Conservation (phyloP, 2,797 vertebrate species). For the Microctenopoma steveboyesi region DNA sequence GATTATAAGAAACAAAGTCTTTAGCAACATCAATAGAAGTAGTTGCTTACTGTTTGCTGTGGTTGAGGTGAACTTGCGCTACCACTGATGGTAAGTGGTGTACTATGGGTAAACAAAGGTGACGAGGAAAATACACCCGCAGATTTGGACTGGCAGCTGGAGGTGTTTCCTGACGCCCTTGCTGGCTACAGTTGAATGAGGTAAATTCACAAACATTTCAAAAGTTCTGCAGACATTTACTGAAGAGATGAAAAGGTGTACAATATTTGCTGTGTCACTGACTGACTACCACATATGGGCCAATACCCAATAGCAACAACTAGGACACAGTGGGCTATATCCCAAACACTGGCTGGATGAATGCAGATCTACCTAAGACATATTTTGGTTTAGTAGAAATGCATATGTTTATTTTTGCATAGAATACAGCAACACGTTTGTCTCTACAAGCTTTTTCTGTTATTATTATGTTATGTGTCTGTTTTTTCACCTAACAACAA, state of each 20-base stretch:
- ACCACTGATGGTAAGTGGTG: constrained; percentile 34
- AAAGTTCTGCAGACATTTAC: constrained; percentile 11
- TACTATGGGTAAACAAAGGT: constrained; percentile 48
- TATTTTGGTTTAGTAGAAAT: background rate
- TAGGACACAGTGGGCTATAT: too few relatives aligned
- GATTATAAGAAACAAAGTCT: background rate
- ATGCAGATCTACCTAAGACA: too few relatives aligned
- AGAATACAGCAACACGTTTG: too few relatives aligned
- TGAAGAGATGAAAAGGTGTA: too few relatives aligned
- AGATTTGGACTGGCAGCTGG: constrained; percentile 53
- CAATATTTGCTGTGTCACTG: too few relatives aligned
- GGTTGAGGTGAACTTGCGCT: constrained; percentile 37
- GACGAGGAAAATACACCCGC: constrained; percentile 44
- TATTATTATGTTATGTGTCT: too few relatives aligned
- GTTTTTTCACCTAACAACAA: too few relatives aligned
- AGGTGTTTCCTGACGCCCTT: constrained; percentile 41
- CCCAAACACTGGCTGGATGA: too few relatives aligned
- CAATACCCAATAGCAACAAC: too few relatives aligned
- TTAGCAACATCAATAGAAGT: background rate
- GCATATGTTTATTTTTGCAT: background rate
- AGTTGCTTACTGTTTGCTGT: constrained; percentile 48
- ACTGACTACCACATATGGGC: too few relatives aligned
- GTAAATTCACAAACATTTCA: constrained; percentile 21
- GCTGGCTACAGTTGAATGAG: constrained; percentile 39
- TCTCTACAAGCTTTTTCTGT: too few relatives aligned